Evolutionary conservation across 23 tunicate genomes (phyloP), one percentile per base, ranked within the genome.

Genomic region (Diplosoma virens): DNA sequence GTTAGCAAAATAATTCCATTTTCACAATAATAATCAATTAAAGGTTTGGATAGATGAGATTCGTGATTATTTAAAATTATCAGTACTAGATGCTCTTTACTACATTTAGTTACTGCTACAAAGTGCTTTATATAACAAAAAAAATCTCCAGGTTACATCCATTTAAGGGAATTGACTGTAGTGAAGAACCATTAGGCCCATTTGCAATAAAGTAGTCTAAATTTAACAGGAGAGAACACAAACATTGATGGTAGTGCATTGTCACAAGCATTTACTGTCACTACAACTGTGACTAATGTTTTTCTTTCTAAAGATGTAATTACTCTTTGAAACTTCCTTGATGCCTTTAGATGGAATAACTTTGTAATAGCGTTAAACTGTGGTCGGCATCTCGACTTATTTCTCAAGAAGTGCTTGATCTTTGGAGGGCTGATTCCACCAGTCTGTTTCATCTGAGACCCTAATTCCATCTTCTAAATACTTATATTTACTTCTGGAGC

Each of bases 251-350:
- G 81, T 27, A 77, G 32, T 32, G 32, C 31, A 23, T 77, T 77
- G 21, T 76, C 81, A 35, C 54, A 65, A 2, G 81, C 81, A 77
- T 45, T 77, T 7, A 77, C 71, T 30, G 52, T 76, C 14, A 56
- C 25, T 3, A 47, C 27, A 18, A 58, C 37, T 28, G 81, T 77
- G 17, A 77, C 71, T 6, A 77, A 52, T 31, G 31, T 58, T 61
- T 48, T 76, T 28, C 71, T 56, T 58, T 77, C 81, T 65, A 30
- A 48, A 35, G 81, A 77, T 29, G 76, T 77, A 27, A 77, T 66
- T 30, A 76, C 67, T 32, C 81, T 25, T n/a, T n/a, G n/a, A n/a
- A 6, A 77, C 71, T 59, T 77, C 47, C 28, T 68, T 68, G 3
- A 68, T 11, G 6, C 81, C 81, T 65, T 33, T 77, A 65, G 65